These are phyloP conservation scores for Laticauda laticaudata DNA, from an alignment of 2,113 vertebrate genomes.

Conservation along the genomic window DNA sequence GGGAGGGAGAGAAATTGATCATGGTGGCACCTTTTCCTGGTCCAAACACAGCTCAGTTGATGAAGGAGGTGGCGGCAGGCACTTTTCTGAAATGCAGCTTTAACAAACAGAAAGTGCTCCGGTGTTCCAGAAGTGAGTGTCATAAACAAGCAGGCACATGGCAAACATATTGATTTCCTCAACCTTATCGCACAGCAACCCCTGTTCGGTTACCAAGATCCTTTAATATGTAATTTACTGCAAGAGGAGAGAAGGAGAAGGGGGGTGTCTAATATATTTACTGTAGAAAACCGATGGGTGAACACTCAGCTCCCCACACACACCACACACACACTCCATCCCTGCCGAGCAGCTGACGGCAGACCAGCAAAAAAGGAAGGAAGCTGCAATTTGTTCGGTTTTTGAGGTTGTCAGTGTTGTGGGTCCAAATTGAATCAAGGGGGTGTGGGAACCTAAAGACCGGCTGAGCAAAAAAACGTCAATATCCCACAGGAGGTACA, in stretches of 20 bases:
- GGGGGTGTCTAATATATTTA: constrained; percentile 59
- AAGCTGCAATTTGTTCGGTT: neutral
- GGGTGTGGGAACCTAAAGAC: neutral
- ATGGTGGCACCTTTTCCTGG: constrained; percentile 33
- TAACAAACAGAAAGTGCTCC: constrained; percentile 68
- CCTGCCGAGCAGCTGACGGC: rapidly evolving
- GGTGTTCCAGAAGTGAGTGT: constrained; percentile 72
- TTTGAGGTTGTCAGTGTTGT: neutral
- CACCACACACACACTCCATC: neutral
- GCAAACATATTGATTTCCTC: constrained; percentile 78
- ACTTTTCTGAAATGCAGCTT: constrained; percentile 45
- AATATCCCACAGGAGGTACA: neutral
- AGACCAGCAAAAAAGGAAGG: constrained; percentile 13
- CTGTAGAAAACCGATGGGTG: constrained; percentile 43
- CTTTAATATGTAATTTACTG: constrained; percentile 81
- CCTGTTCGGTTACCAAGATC: constrained; percentile 78
- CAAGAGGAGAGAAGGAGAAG: constrained; percentile 47
- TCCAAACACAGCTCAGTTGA: constrained; percentile 17
- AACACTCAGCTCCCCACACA: neutral
- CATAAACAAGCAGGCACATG: constrained; percentile 79
- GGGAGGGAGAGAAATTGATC: constrained; percentile 59
- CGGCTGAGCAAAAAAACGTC: neutral
- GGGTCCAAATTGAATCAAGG: constrained; percentile 4
- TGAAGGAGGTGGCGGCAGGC: neutral
- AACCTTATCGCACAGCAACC: constrained; percentile 76